Conservation (phyloP, 2,797 vertebrate genomes). For the Cuniculus paca region DNA sequence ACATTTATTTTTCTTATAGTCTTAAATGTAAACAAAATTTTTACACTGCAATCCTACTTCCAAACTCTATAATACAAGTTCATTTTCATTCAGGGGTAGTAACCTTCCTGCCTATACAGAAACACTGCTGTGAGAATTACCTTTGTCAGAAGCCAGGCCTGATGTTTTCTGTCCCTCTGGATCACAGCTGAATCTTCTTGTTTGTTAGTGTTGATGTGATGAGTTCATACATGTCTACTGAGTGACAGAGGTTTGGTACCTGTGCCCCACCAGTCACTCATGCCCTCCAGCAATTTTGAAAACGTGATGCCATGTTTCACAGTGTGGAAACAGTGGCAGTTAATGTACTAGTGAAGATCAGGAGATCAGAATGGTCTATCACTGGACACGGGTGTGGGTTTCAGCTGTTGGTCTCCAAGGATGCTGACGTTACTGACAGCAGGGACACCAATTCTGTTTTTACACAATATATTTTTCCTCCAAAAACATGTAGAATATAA, state of each 20-base stretch:
- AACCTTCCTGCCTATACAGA: background rate
- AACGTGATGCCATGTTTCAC: constrained; percentile 9
- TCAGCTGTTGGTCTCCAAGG: background rate
- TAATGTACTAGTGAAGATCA: background rate
- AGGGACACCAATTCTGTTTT: background rate
- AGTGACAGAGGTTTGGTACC: background rate
- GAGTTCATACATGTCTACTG: background rate
- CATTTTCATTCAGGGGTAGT: background rate
- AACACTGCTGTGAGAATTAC: background rate
- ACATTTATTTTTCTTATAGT: background rate
- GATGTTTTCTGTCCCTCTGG: background rate
- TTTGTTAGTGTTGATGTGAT: constrained; percentile 41
- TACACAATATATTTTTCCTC: background rate
- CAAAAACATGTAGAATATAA: background rate
- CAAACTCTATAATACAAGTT: background rate
- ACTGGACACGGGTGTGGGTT: background rate
- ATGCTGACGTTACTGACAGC: background rate
- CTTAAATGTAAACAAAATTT: constrained; percentile 27
- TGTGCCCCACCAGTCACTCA: constrained; percentile 29
- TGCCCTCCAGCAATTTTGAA: background rate
- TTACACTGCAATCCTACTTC: background rate
- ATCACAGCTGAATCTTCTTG: constrained; percentile 20
- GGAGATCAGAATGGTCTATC: background rate
- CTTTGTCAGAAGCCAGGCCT: constrained; percentile 1
- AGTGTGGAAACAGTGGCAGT: background rate